Evolutionary conservation across 2,888 invertebrate species (phyloP).

Genomic region (Anagyrus pseudococci): DNA sequence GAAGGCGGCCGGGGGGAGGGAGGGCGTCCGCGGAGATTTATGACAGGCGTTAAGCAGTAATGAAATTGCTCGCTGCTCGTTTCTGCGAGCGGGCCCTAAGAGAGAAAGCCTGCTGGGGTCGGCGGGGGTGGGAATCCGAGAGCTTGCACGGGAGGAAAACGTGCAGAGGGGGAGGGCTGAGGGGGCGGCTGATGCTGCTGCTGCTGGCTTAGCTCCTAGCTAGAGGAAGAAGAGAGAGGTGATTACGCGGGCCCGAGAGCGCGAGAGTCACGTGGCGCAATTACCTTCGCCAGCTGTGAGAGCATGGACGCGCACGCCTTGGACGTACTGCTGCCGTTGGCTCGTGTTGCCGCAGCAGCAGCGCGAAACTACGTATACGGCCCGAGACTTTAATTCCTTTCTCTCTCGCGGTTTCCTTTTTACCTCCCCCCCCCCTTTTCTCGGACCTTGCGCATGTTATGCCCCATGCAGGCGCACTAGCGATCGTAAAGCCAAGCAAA

Average conservation of each 20-base stretch:
- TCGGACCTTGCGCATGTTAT: too few relatives aligned
- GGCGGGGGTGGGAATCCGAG: slow-evolving; percentile 30
- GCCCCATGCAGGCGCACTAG: too few relatives aligned
- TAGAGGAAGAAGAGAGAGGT: slow-evolving; percentile 4
- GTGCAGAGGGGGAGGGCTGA: slow-evolving; percentile 36
- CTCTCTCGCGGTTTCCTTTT: slow-evolving; percentile 5
- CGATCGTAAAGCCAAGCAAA: too few relatives aligned
- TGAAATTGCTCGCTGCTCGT: slow-evolving; percentile 64
- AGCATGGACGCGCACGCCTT: too few relatives aligned
- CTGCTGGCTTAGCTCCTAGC: not conserved
- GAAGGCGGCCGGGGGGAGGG: slow-evolving; percentile 40
- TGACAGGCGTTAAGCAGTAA: slow-evolving; percentile 65
- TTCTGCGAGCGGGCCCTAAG: slow-evolving; percentile 45
- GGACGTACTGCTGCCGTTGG: slow-evolving; percentile 19
- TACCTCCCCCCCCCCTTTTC: too few relatives aligned
- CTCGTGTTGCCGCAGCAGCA: not conserved
- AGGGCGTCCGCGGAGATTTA: slow-evolving; percentile 61
- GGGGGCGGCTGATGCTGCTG: slow-evolving; percentile 12
- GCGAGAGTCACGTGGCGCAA: slow-evolving; percentile 56
- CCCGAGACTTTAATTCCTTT: slow-evolving; percentile 24
- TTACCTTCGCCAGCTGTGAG: slow-evolving; percentile 58
- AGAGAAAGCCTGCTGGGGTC: too few relatives aligned
- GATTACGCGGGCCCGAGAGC: not conserved
- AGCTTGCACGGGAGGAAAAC: slow-evolving; percentile 47
- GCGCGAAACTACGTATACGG: too few relatives aligned